phyloP scores from a whole-genome alignment of 2,888 invertebrate genomes.

The Acanthoscelides obtectus region DNA sequence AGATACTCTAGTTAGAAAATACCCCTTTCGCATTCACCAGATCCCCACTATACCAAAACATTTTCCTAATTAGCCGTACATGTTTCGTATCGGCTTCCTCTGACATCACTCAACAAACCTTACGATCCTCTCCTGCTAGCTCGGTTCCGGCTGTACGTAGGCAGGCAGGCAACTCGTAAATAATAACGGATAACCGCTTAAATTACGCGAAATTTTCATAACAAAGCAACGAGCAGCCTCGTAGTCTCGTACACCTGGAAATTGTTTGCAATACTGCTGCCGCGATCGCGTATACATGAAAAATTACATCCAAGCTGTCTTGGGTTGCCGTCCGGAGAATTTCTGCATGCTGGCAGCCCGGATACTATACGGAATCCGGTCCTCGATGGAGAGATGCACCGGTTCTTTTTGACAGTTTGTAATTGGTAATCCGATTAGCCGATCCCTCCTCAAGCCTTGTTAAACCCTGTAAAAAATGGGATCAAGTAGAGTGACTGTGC shows the following conservation, averaged over 20 bases:
- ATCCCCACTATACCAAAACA: background rate
- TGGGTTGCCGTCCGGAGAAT: background rate
- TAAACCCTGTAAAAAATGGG: too few relatives aligned
- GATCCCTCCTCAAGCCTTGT: too few relatives aligned
- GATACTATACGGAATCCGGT: background rate
- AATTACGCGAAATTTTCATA: constrained; percentile 35
- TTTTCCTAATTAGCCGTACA: background rate
- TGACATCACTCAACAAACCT: background rate
- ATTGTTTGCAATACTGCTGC: background rate
- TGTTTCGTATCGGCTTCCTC: background rate
- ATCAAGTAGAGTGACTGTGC: too few relatives aligned
- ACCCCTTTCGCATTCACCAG: too few relatives aligned
- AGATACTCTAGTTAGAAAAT: too few relatives aligned
- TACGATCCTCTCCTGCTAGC: background rate
- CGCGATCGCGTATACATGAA: background rate
- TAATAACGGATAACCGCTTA: constrained; percentile 33
- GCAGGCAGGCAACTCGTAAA: constrained; percentile 24
- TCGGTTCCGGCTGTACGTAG: background rate
- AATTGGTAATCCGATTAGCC: too few relatives aligned
- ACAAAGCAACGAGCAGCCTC: constrained; percentile 21
- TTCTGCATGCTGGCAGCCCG: background rate
- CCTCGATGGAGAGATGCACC: background rate
- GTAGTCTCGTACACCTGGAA: background rate
- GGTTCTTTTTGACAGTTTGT: too few relatives aligned
- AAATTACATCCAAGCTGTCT: background rate